These are phyloP conservation scores for Bombus ignitus DNA, from an alignment of 1,140 invertebrate species.

Conservation along the genomic window DNA sequence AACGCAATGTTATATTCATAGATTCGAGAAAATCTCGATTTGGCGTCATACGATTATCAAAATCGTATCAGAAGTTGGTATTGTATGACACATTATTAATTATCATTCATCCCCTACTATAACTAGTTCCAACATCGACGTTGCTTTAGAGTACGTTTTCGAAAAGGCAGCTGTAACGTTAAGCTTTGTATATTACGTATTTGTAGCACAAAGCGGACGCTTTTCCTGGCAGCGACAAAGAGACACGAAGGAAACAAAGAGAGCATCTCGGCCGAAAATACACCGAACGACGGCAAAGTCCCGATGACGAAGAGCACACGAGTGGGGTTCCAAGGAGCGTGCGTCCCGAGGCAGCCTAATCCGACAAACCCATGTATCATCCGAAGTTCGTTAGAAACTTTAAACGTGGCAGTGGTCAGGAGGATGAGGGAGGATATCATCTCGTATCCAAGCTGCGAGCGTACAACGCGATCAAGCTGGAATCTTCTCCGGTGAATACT, in stretches of 20 bases:
- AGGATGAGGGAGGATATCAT: slow-evolving; percentile 26
- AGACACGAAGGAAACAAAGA: slow-evolving; percentile 4
- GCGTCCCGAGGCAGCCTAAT: slow-evolving; percentile 56
- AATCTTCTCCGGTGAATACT: slow-evolving; percentile 79
- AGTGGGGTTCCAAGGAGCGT: slow-evolving; percentile 30
- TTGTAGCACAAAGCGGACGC: background rate
- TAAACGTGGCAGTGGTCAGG: slow-evolving; percentile 60
- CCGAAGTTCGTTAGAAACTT: slow-evolving; percentile 73
- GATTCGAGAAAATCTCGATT: no score
- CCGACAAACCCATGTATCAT: slow-evolving; percentile 69
- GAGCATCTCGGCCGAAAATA: slow-evolving; percentile 27
- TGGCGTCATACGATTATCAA: no score
- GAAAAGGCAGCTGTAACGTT: no score
- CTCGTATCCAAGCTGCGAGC: slow-evolving; percentile 54
- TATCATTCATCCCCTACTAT: no score
- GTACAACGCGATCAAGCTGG: slow-evolving; percentile 71
- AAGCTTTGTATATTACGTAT: no score
- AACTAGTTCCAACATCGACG: no score
- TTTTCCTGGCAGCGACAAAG: background rate
- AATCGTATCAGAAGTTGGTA: no score
- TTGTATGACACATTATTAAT: no score
- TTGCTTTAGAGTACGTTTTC: no score
- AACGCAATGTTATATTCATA: no score
- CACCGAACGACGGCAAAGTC: background rate
- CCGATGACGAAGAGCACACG: slow-evolving; percentile 45